Percentiles rank a stretch among this genome's conserved stretches.
Evolutionary conservation across 1,140 invertebrate species (phyloP).

Genomic region (Cardiocondyla obscurior): DNA sequence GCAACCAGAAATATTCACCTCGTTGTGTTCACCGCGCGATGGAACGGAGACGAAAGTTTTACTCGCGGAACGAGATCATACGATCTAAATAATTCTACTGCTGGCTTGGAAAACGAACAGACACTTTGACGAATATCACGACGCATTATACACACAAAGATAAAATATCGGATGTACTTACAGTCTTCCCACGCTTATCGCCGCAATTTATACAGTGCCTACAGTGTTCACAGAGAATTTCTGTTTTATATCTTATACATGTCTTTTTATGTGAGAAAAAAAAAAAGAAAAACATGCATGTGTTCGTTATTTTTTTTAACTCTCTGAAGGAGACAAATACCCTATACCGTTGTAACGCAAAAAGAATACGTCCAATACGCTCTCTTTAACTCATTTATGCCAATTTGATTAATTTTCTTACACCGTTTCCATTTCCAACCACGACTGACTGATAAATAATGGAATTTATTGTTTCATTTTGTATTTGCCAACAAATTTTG

Average conservation of each 20-base stretch:
- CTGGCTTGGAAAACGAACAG: background rate
- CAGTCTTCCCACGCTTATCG: conserved; percentile 28
- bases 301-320: background rate
- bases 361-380: conserved; percentile 15
- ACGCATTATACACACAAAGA: background rate
- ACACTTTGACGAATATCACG: background rate
- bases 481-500: conserved; percentile 51
- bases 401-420: background rate
- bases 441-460: conserved; percentile 49
- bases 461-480: conserved; percentile 57
- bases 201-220: background rate
- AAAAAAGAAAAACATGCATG: background rate
- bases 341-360: background rate
- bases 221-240: background rate
- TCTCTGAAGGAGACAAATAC: background rate
- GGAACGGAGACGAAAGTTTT: background rate
- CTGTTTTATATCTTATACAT: conserved; percentile 38
- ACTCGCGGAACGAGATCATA: background rate
- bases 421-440: background rate
- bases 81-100: conserved; percentile 5
- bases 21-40: conserved; percentile 6
- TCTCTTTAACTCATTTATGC: background rate
- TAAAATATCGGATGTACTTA: conserved; percentile 33
- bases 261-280: background rate
- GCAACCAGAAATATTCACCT: conserved; percentile 22